These are phyloP conservation scores for Zaprionus vittiger DNA, from an alignment of 1,140 invertebrate genomes.

Conservation along the genomic window DNA sequence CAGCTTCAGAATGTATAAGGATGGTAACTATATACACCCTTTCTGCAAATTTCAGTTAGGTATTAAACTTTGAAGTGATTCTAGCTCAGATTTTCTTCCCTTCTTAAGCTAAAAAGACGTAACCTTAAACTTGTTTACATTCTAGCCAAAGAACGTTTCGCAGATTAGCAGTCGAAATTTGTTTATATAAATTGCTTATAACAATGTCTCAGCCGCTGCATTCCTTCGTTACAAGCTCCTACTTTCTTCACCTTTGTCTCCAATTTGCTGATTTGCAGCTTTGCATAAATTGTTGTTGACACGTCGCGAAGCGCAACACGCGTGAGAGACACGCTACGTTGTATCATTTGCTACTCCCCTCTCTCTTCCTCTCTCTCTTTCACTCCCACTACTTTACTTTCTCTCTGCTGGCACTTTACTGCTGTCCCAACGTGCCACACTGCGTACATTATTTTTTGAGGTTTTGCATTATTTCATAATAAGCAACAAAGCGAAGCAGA, in stretches of 20 bases:
- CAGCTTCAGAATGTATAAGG: too few species aligned
- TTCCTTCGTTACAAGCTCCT: too few species aligned
- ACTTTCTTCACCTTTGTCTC: constrained; percentile 6
- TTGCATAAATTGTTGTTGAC: constrained; percentile 69
- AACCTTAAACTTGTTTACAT: not conserved
- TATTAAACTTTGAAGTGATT: too few species aligned
- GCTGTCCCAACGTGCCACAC: constrained; percentile 23
- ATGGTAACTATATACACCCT: too few species aligned
- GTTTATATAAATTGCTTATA: not conserved
- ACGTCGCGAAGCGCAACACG: constrained; percentile 45
- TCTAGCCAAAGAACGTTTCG: not conserved
- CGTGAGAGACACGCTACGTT: constrained; percentile 10
- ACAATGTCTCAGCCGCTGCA: constrained; percentile 15
- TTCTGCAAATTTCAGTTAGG: too few species aligned
- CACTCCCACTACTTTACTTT: not conserved
- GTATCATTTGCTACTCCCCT: constrained; percentile 13
- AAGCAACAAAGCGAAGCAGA: constrained; percentile 62
- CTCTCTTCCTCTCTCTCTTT: not conserved
- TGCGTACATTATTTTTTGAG: constrained; percentile 69
- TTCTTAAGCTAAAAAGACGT: not conserved
- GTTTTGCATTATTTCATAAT: constrained; percentile 72
- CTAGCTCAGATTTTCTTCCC: too few species aligned
- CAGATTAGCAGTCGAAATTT: not conserved
- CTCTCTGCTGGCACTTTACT: constrained; percentile 3
- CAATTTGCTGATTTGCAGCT: constrained; percentile 40